Evolutionary conservation across 2,113 vertebrate genomes (phyloP), one percentile per base, ranked within the genome.

Genomic region (Paramisgurnus dabryanus): DNA sequence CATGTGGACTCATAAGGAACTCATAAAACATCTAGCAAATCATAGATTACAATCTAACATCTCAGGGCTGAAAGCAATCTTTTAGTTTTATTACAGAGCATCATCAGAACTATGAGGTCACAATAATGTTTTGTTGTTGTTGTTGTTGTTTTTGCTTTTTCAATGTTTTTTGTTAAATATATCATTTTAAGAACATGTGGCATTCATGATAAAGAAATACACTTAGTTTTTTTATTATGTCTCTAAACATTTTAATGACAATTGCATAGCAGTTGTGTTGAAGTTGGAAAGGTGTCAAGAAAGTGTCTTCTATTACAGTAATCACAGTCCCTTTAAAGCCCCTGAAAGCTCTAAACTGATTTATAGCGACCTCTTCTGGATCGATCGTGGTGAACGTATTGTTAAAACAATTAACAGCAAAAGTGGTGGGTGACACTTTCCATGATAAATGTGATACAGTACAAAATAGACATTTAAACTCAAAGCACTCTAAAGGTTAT

Each of bases 281-380:
- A 12, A 50, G 15, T 57, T 57, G 53, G 53, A 57, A 12, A 4
- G 3, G 49, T 50, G 49, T 11, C 12, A 50, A 50, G 49, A 50
- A 49, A 12, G 12, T 50, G 5, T 15, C 17, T 15, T 57, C 13
- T 57, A 15, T 67, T 45, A 22, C 57, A 5, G 40, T 7, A 40
- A 70, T 53, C 67, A 53, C 5, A n/a, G 6, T 1, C 6, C 10
- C 11, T 49, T 50, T 22, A 34, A 34, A 34, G 27, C 27, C 27
- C 27, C 6, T 50, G 34, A 2, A 6, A 17, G 13, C 15, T 75
- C 41, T 63, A 17, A 83, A 71, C n/a, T 4, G 40, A 22, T 67
- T 69, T 60, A 60, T 57, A 40, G 78, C 18, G 82, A 80, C 78
- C 63, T 80, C 82, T 83, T 57, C 60, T 61, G 82, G 82, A 66